Percentiles rank a stretch among this genome's conserved stretches.
Evolutionary conservation across 2,797 vertebrate species (phyloP).

Genomic region (Prionace glauca): DNA sequence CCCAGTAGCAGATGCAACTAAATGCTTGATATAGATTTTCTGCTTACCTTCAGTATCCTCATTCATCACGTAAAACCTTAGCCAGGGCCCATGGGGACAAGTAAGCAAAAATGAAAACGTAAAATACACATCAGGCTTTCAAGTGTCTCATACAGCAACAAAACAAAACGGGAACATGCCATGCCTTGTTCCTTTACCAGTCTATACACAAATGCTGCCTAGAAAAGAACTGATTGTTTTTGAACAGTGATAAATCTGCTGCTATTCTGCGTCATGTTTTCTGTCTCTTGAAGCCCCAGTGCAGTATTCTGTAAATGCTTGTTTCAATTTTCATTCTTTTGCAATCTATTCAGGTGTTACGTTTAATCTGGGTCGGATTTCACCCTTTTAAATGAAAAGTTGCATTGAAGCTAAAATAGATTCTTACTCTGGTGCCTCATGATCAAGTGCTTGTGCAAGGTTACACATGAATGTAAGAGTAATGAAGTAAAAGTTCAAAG

Average conservation of each 20-base stretch:
- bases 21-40: slow-evolving; percentile 22
- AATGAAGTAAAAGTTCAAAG: slow-evolving; percentile 11
- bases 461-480: not conserved
- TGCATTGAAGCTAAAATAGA: not conserved
- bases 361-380: slow-evolving; percentile 25
- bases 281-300: not conserved
- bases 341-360: slow-evolving; percentile 12
- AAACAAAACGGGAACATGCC: slow-evolving; percentile 1
- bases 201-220: not conserved
- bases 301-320: slow-evolving; percentile 13
- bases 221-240: slow-evolving; percentile 18
- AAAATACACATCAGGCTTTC: slow-evolving; percentile 25
- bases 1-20: slow-evolving; percentile 18
- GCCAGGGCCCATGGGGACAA: not conserved
- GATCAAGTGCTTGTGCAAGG: not conserved
- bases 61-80: slow-evolving; percentile 15
- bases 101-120: slow-evolving; percentile 12
- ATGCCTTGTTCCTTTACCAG: not conserved
- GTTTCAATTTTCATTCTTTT: not conserved
- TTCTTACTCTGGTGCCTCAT: not conserved
- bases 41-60: slow-evolving; percentile 28
- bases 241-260: slow-evolving; percentile 36
- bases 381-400: slow-evolving; percentile 1
- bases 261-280: slow-evolving; percentile 32
- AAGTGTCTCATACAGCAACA: not conserved